Conservation (phyloP, 2,797 vertebrate genomes). For the Pangasius larnaudii region DNA sequence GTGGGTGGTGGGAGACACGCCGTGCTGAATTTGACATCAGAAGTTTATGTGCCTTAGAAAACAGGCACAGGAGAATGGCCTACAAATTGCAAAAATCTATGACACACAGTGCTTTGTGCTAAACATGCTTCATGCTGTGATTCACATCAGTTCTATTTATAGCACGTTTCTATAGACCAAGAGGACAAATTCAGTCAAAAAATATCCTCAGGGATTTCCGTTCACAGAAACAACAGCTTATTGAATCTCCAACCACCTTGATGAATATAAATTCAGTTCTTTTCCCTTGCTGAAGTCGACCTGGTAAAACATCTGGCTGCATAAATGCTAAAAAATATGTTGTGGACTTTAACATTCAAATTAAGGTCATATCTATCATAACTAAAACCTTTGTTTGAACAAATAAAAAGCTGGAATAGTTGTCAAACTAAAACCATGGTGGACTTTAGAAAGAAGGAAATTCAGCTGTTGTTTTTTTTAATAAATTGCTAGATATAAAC, state of each 20-base stretch:
- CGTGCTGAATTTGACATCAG: constrained; percentile 20
- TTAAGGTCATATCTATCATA: neutral
- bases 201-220: constrained; percentile 4
- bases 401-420: neutral
- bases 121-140: neutral
- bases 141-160: neutral
- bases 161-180: constrained; percentile 11
- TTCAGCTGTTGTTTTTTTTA: neutral
- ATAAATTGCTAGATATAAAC: neutral
- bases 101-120: neutral
- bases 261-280: neutral
- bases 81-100: neutral
- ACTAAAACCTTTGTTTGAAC: neutral
- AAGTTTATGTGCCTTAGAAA: neutral
- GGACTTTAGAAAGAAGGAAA: neutral
- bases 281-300: constrained; percentile 1
- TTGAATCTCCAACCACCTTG: neutral
- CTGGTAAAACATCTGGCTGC: constrained; percentile 1
- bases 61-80: neutral
- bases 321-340: neutral
- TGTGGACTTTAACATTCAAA: neutral
- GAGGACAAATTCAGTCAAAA: constrained; percentile 11
- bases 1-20: constrained; percentile 7
- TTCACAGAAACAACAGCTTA: constrained; percentile 12
- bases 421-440: neutral